phyloP scores from a whole-genome alignment of 2,797 vertebrate species.

The Phaenicophaeus curvirostris region DNA sequence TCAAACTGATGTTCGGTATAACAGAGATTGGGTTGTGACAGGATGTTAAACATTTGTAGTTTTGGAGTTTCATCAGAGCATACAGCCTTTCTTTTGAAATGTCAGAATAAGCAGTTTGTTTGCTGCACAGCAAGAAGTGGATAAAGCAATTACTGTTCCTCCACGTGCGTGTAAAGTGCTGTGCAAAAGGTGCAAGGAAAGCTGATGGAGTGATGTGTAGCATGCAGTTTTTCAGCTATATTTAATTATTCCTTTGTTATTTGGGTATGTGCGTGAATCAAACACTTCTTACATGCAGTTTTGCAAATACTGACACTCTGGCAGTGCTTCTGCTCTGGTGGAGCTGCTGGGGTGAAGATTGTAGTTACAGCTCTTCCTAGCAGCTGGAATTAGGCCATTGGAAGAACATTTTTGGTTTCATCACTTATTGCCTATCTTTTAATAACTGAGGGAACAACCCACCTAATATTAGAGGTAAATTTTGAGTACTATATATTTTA shows the following conservation, averaged over 20 bases:
- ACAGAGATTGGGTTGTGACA: neutral
- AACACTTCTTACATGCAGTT: neutral
- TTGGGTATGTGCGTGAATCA: neutral
- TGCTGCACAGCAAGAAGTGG: rapidly evolving
- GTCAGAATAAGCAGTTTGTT: neutral
- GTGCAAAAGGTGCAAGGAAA: neutral
- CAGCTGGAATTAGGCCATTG: neutral
- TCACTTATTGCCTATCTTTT: neutral
- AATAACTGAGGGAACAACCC: neutral
- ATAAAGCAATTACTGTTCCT: neutral
- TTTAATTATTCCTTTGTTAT: neutral
- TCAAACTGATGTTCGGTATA: neutral
- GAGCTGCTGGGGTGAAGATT: neutral
- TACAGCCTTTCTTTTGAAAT: neutral
- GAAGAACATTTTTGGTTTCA: neutral
- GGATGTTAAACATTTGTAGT: slow-evolving; percentile 12
- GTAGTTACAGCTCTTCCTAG: neutral
- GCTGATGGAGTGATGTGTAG: neutral
- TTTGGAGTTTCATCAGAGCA: neutral
- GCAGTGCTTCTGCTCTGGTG: neutral
- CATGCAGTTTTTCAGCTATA: neutral
- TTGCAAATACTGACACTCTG: rapidly evolving
- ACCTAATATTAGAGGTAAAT: neutral
- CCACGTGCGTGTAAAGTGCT: rapidly evolving
- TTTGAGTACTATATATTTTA: neutral